Evolutionary conservation across 2,797 vertebrate genomes (phyloP).

Genomic region (Poeciliopsis paucimaculata): DNA sequence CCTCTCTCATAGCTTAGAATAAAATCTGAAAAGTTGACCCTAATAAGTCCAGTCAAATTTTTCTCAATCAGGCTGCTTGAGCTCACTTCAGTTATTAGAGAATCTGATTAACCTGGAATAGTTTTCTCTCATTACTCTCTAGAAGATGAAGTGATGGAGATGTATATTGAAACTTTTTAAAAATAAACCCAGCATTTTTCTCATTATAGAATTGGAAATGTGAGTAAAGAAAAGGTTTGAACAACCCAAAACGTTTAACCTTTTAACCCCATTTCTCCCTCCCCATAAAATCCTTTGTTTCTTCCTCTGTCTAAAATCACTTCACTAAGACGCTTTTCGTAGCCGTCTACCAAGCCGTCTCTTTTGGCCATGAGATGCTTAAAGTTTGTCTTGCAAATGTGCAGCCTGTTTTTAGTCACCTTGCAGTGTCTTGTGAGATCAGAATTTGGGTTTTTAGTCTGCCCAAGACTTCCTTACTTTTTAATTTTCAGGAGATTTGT

Average conservation of each 20-base stretch:
- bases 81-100: neutral
- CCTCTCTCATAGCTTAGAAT: neutral
- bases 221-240: neutral
- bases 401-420: neutral
- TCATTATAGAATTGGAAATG: neutral
- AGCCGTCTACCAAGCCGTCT: neutral
- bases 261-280: too few relatives aligned
- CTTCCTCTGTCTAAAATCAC: neutral
- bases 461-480: neutral
- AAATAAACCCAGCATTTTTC: neutral
- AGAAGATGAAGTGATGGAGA: neutral
- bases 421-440: neutral
- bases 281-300: neutral
- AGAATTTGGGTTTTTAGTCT: neutral
- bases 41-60: neutral
- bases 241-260: neutral
- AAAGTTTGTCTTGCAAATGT: neutral
- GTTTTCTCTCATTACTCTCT: neutral
- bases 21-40: neutral
- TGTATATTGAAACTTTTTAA: neutral
- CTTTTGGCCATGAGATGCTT: neutral
- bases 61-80: neutral
- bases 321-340: neutral
- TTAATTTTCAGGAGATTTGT: neutral
- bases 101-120: neutral